phyloP scores from a whole-genome alignment of 1,140 invertebrate genomes.

The Odontomachus brunneus region DNA sequence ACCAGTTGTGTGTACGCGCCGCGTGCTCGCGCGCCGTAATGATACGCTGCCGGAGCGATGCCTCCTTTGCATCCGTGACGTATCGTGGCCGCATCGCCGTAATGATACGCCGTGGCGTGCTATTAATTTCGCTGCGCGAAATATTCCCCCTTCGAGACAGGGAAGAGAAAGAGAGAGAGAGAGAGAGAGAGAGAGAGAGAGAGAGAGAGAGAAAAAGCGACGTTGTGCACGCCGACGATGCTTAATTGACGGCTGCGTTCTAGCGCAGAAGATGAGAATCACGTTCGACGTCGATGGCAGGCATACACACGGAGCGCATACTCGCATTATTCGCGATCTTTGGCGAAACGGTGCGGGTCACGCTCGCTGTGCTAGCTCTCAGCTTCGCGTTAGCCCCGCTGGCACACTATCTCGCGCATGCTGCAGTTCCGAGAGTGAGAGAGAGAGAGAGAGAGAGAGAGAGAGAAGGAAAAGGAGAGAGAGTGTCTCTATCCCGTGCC shows the following conservation, averaged over 20 bases:
- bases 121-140: conserved; percentile 52
- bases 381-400: conserved; percentile 40
- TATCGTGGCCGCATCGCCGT: conserved; percentile 37
- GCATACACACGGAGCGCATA: conserved; percentile 5
- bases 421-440: background rate
- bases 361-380: conserved; percentile 19
- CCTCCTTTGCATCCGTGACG: conserved; percentile 53
- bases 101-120: conserved; percentile 49
- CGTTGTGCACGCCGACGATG: conserved; percentile 4
- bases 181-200: background rate
- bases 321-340: conserved; percentile 59
- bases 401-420: conserved; percentile 50
- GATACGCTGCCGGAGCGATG: conserved; percentile 53
- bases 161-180: background rate
- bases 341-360: conserved; percentile 45
- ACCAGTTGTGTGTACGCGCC: conserved; percentile 34
- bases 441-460: background rate
- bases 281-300: conserved; percentile 10
- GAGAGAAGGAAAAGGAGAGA: background rate
- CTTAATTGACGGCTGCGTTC: conserved; percentile 46
- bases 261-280: conserved; percentile 29
- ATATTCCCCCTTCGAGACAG: conserved; percentile 1
- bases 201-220: background rate
- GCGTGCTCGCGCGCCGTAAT: conserved; percentile 30
- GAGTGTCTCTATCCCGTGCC: conserved; percentile 50